Percentiles rank a stretch among this genome's conserved stretches.
phyloP scores from a whole-genome alignment of 1,140 invertebrate species.

The Ephestia elutella region DNA sequence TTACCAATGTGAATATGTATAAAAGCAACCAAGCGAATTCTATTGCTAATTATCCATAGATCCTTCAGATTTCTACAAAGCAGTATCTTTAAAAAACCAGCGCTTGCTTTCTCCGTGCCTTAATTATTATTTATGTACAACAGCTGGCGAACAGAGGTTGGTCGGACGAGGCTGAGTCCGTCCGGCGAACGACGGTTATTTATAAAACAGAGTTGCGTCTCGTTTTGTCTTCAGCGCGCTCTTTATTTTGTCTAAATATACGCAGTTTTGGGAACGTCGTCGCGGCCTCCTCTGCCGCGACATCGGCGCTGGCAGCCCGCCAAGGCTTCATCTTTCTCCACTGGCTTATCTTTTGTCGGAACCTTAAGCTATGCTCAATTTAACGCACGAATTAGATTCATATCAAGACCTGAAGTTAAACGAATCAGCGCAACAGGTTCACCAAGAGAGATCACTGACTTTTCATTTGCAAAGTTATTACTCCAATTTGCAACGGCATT shows the following conservation, averaged over 20 bases:
- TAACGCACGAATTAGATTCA: not conserved
- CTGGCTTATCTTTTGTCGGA: constrained; percentile 46
- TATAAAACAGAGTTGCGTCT: constrained; percentile 73
- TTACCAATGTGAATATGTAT: no score
- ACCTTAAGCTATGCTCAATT: constrained; percentile 20
- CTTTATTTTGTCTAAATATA: constrained; percentile 75
- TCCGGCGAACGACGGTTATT: constrained; percentile 71
- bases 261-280: constrained; percentile 71
- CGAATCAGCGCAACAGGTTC: not conserved
- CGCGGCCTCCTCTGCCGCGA: constrained; percentile 58
- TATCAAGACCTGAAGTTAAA: not conserved
- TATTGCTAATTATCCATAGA: not conserved
- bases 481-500: not conserved
- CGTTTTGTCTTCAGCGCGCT: constrained; percentile 71
- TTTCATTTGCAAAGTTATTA: not conserved
- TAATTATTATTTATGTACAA: constrained; percentile 72
- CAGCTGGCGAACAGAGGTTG: constrained; percentile 68
- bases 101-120: constrained; percentile 55
- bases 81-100: not conserved
- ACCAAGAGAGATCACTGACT: not conserved
- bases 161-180: constrained; percentile 55
- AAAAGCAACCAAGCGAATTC: no score
- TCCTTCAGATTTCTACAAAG: constrained; percentile 15
- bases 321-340: constrained; percentile 53
- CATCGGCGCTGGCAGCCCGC: constrained; percentile 50